Conservation (phyloP, 1,140 invertebrate species). For the Panagrolaimus sp. region DNA sequence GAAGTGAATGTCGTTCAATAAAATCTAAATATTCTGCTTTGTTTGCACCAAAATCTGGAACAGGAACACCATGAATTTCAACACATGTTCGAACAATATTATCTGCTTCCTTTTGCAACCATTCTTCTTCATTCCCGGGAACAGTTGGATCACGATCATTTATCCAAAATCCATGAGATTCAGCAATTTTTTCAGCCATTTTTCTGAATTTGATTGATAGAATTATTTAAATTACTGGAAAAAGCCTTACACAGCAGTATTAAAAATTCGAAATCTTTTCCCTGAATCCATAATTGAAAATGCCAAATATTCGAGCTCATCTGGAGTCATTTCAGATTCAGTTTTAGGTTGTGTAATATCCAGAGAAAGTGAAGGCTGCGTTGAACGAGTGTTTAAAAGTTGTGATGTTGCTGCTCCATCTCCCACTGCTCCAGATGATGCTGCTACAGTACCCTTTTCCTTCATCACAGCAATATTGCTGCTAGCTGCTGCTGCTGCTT, state of each 20-base stretch:
- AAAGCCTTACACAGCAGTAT: background rate
- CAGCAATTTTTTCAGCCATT: background rate
- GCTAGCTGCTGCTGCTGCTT: no score
- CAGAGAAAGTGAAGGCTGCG: background rate
- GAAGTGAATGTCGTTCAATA: background rate
- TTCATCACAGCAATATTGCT: no score
- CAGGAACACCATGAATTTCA: background rate
- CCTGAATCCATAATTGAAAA: background rate
- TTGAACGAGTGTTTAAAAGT: no score
- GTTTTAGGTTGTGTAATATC: background rate
- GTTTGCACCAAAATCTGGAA: background rate
- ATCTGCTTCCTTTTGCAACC: background rate
- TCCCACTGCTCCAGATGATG: no score
- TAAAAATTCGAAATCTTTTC: background rate
- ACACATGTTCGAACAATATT: background rate
- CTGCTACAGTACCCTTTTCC: no score
- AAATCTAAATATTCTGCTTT: background rate
- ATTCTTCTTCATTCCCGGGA: background rate
- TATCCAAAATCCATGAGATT: background rate
- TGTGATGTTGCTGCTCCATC: no score
- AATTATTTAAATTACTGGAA: no score
- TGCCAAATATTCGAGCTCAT: constrained; percentile 7
- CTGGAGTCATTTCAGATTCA: constrained; percentile 2
- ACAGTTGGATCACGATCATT: background rate
- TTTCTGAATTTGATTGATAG: background rate